phyloP scores from a whole-genome alignment of 1,140 invertebrate genomes.

The Centruroides sculpturatus region DNA sequence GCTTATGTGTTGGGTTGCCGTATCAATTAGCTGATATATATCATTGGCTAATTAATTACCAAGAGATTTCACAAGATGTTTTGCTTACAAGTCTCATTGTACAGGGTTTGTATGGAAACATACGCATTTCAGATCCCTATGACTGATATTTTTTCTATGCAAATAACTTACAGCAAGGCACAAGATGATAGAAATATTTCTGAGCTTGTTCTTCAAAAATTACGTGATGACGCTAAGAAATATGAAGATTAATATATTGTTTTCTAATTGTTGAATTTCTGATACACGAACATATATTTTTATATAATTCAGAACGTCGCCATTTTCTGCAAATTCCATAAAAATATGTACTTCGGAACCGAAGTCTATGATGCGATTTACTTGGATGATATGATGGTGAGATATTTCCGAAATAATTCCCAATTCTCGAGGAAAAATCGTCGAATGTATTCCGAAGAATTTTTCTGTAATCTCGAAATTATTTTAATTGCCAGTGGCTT shows the following conservation, averaged over 20 bases:
- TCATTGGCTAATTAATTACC: no score
- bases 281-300: constrained; percentile 3
- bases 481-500: constrained; percentile 42
- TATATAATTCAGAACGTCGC: constrained; percentile 40
- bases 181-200: constrained; percentile 31
- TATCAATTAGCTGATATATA: no score
- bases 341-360: constrained; percentile 41
- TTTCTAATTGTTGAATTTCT: no score
- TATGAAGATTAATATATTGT: no score
- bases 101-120: no score
- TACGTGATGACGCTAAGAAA: no score
- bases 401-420: constrained; percentile 74
- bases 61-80: no score
- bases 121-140: constrained; percentile 50
- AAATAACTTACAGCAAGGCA: constrained; percentile 42
- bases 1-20: no score
- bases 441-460: constrained; percentile 44
- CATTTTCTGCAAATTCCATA: constrained; percentile 43
- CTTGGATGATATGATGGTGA: constrained; percentile 65
- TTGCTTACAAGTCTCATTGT: no score
- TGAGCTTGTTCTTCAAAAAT: constrained; percentile 8
- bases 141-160: constrained; percentile 41
- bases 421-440: constrained; percentile 85
- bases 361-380: constrained; percentile 36
- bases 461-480: constrained; percentile 1